A percentile compares a stretch with the other conserved stretches of the same genome.
Evolutionary conservation across 2,797 vertebrate species (phyloP).

Genomic region (Bovichtus diacanthus): DNA sequence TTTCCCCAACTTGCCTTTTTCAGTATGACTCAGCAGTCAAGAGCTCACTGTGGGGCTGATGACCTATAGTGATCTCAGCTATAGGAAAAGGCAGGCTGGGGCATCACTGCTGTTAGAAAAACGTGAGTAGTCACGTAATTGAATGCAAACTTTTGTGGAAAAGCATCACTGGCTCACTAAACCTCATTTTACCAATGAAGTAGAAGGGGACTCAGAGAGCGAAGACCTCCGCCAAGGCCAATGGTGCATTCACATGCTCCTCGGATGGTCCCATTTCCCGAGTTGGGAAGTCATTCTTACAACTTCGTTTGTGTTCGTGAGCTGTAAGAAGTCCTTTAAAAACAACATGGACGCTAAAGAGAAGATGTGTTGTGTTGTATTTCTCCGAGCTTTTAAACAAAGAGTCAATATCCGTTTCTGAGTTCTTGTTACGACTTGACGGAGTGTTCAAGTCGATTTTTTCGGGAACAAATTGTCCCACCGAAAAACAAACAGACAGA

Average conservation of each 20-base stretch:
- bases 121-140: neutral
- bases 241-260: neutral
- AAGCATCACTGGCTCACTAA: neutral
- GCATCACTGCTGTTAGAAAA: neutral
- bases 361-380: neutral
- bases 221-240: neutral
- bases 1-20: conserved; percentile 18
- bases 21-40: conserved; percentile 27
- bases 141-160: neutral
- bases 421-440: too few species aligned
- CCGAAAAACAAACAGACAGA: too few species aligned
- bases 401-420: too few species aligned
- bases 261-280: too few species aligned
- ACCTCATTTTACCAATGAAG: neutral
- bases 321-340: too few species aligned
- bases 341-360: too few species aligned
- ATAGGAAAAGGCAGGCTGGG: neutral
- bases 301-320: too few species aligned
- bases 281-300: too few species aligned
- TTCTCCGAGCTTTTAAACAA: too few species aligned
- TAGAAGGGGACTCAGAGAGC: neutral
- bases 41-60: neutral
- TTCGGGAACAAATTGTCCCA: too few species aligned
- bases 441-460: too few species aligned
- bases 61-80: conserved; percentile 11